Base-by-base conservation (phyloP, 2,888 invertebrate species). In the Teleiodes luculella region DNA sequence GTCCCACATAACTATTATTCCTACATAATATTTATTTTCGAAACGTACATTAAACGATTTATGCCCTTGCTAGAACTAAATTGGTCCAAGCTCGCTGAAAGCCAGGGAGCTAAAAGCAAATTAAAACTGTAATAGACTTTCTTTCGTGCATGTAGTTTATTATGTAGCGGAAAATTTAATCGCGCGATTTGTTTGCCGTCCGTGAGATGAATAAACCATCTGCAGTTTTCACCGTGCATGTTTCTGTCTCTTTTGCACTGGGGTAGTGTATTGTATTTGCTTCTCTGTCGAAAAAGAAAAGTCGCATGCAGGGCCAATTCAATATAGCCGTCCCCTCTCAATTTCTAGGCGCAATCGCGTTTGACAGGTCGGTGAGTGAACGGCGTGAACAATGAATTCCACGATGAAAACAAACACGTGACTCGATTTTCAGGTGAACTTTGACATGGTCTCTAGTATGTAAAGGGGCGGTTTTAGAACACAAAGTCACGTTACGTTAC, bases 81-180 rank as follows among this genome's bases (percentile, higher is more conserved):
- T 20, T 18, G 18, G 39, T 41, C 39, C 11, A 41, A 18, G 39
- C 18, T 20, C 39, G 39, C 39, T 39, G 18, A 41, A 5, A 53
- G 49, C 49, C 35, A 35, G 28, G 37, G 41, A 11, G 39, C 43
- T 13, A 28, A 57, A 57, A 50, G 33, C 50, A 33, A 61, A 64
- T 65, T 63, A 57, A 59, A 58, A 61, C 52, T 39, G 57, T 60
- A 62, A 63, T 65, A 70, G 66, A 72, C 73, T 74, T 74, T 70
- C 71, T 70, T 73, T 70, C 68, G 71, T 74, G 74, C 75, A 70
- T 75, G 75, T 70, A 72, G 67, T 78, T 74, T 76, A 78, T 82
- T 81, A 83, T 81, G 83, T 83, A 81, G 82, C 80, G 83, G 82
- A 82, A 83, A 84, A 84, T 83, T 83, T 82, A 83, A 83, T 83